Base-by-base conservation (phyloP, 2,888 invertebrate species). In the Eudemis profundana region DNA sequence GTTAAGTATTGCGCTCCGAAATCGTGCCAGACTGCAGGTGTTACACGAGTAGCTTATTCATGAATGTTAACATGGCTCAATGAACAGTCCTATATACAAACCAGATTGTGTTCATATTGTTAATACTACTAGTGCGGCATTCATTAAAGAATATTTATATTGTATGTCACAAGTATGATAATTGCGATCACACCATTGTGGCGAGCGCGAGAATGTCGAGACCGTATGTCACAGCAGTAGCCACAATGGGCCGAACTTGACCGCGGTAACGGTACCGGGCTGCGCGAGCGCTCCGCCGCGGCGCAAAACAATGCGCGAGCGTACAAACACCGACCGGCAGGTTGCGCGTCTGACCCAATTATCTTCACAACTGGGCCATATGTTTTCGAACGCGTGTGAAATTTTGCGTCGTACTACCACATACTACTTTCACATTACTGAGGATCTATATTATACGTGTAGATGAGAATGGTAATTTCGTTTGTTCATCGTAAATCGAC, bases 301-400 rank as follows among this genome's bases (percentile, higher is more conserved):
- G 73, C 82, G 81, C 85, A 80, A 89, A 84, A 89, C 90, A 90
- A 91, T 89, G 89, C 89, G 89, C 87, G 84, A 85, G 82, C 79
- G 74, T 51, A 59, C 51, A 19, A 65, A 56, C 75, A 76, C 77
- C 82, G 82, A 76, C 77, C 82, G 82, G 81, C 91, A 90, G 92
- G 90, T 90, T 90, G 89, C 87, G 88, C 88, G 88, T 78, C 85
- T 90, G 89, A 91, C 92, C 90, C 83, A 91, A 91, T 90, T 90
- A 90, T 87, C 81, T 76, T 68, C 71, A 78, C 77, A 85, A 88
- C 84, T 88, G 82, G 88, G 87, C 79, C 84, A 81, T 78, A 76
- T 85, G 82, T 83, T 86, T 85, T 84, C 81, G 81, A 84, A 84
- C 77, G 79, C 87, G 87, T 87, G 88, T 85, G 89, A 89, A 84